phyloP scores from a whole-genome alignment of 1,140 invertebrate species.

The Cherax quadricarinatus region DNA sequence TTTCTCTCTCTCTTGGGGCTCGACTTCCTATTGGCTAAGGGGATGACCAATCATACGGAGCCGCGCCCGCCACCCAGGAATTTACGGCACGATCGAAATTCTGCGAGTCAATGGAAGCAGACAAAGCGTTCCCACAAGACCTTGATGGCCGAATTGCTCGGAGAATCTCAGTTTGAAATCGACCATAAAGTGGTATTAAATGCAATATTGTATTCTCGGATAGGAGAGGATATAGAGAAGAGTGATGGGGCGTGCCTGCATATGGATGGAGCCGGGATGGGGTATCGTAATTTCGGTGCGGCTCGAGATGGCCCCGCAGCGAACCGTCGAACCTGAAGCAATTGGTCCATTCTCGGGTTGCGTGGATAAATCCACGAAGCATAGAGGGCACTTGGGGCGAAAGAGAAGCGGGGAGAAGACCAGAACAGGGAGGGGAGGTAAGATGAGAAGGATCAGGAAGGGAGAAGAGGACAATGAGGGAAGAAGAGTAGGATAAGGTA shows the following conservation, averaged over 20 bases:
- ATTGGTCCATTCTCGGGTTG: neutral
- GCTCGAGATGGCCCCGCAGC: neutral
- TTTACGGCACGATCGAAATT: constrained; percentile 7
- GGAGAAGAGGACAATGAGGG: neutral
- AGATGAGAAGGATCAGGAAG: neutral
- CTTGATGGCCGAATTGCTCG: neutral
- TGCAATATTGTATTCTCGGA: neutral
- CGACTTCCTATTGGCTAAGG: constrained; percentile 2
- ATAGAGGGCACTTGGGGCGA: too few species aligned
- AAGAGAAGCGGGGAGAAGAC: neutral
- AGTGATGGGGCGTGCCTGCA: constrained; percentile 1
- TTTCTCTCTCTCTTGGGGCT: neutral
- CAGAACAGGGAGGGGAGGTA: neutral
- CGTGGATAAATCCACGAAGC: neutral
- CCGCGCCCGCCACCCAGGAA: neutral
- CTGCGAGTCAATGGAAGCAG: neutral
- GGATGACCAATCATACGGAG: neutral
- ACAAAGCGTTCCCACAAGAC: constrained; percentile 4
- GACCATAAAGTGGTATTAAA: constrained; percentile 4
- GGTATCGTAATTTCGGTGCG: neutral
- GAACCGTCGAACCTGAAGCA: constrained; percentile 1
- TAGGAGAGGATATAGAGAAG: neutral
- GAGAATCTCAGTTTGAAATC: constrained; percentile 10
- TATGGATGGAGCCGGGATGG: neutral
- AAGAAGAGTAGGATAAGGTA: neutral